Evolutionary conservation across 2,888 invertebrate genomes (phyloP), one percentile per base, ranked within the genome.

Genomic region (Synergus umbraculus): DNA sequence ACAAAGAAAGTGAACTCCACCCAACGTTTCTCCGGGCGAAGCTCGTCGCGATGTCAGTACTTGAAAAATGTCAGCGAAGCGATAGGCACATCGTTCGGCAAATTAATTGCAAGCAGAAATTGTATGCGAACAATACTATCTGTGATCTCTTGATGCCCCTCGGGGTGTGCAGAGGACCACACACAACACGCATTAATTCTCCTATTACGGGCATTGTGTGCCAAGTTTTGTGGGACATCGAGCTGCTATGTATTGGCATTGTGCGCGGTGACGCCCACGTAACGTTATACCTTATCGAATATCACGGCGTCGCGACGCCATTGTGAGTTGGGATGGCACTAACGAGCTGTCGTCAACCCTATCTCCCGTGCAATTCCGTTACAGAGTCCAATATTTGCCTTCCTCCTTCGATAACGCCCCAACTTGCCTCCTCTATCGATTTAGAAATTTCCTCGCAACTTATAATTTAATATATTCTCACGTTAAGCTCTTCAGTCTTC

Each of bases 181-280:
- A 90, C 90, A 87, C 89, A 88, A 87, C 85, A 88, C 86, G 83
- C 87, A 88, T 90, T 89, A 87, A 90, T 89, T 90, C 88, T 89
- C 88, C 85, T 88, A 88, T 90, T 89, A 90, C 87, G 87, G 86
- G 85, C 87, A 89, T 89, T 88, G 87, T 87, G 81, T 67, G 79
- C 79, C 80, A 79, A 83, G 79, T 84, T 83, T 80, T 82, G 54
- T 78, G 79, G 22, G 67, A 69, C 69, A 76, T 79, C 63, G 76
- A 81, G 77, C 54, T 66, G 76, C 65, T 29, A 41, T 77, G 78
- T 69, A 78, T 82, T 81, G 73, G 81, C 81, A 83, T 82, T 83
- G 82, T 83, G 81, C 79, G 79, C 77, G 77, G 73, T 73, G 77
- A 64, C 63, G 49, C 65, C 83, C 83, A 81, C 83, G 79, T 83